These are phyloP conservation scores for Oplegnathus fasciatus DNA, from an alignment of 2,113 vertebrate species.

Conservation along the genomic window DNA sequence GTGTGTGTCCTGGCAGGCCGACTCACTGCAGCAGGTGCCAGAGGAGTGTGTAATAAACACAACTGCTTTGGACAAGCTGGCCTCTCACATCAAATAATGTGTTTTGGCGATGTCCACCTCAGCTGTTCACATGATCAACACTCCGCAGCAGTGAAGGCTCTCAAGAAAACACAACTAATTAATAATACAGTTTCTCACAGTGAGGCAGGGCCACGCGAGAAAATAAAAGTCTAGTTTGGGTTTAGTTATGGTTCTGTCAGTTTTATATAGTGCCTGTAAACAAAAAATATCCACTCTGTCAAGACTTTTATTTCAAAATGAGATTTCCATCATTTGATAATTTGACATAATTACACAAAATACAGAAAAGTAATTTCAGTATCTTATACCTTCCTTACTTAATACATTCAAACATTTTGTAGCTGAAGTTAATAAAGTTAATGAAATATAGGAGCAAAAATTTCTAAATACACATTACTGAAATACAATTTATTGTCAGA, in stretches of 20 bases:
- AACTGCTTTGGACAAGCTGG: constrained; percentile 84
- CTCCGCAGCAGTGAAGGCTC: constrained; percentile 43
- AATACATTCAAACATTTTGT: not conserved
- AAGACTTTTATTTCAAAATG: not conserved
- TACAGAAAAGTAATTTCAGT: not conserved
- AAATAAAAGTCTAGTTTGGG: not conserved
- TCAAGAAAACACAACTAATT: constrained; percentile 58
- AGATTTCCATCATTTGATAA: not conserved
- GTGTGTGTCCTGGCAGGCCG: constrained; percentile 67
- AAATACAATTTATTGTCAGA: not conserved
- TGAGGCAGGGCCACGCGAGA: not conserved
- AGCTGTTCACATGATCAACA: constrained; percentile 66
- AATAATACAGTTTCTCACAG: constrained; percentile 4
- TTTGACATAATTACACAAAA: not conserved
- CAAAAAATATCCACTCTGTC: not conserved
- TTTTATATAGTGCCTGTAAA: not conserved
- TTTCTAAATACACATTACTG: not conserved
- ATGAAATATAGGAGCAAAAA: not conserved
- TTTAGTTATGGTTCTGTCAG: not conserved
- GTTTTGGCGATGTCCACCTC: constrained; percentile 80
- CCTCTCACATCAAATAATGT: constrained; percentile 82
- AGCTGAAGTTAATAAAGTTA: not conserved
- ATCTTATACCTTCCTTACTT: no score
- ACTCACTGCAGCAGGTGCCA: constrained; percentile 77
- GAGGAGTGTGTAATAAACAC: constrained; percentile 83